Evolutionary conservation across 2,797 vertebrate species (phyloP).

Genomic region (Paramormyrops hopkinsi): DNA sequence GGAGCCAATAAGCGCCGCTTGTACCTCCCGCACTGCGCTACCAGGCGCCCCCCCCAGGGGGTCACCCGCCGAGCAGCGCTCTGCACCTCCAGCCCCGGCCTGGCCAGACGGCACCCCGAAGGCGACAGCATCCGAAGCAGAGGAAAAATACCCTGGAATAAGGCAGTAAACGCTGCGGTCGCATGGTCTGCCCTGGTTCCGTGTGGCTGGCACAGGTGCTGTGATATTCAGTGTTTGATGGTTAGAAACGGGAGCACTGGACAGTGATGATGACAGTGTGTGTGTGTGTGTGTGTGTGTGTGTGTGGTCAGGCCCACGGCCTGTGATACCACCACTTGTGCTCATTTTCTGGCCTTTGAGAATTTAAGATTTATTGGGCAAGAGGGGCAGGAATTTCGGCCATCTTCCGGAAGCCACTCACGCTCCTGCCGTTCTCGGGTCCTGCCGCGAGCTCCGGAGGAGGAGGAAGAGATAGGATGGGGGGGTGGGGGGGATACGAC

Average conservation of each 20-base stretch:
- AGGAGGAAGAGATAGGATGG: not conserved
- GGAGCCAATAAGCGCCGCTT: conserved; percentile 30
- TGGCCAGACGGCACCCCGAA: not conserved
- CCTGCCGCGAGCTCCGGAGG: not conserved
- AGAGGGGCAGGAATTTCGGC: not conserved
- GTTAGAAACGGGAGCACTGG: not conserved
- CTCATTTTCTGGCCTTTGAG: not conserved
- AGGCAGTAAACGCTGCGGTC: not conserved
- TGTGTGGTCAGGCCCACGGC: not conserved
- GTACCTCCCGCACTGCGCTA: not conserved
- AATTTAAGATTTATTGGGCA: not conserved
- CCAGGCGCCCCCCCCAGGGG: not conserved
- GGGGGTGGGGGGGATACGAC: not conserved
- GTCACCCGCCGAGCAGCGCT: not conserved
- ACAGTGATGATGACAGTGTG: not conserved
- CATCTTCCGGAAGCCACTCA: not conserved
- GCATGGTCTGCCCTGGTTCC: not conserved
- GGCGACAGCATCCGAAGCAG: not conserved
- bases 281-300: not conserved
- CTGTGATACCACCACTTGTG: not conserved
- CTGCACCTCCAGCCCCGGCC: not conserved
- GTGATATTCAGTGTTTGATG: not conserved
- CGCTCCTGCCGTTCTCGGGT: not conserved
- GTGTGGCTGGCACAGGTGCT: not conserved
- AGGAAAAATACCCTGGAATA: not conserved